These are phyloP conservation scores for Lepisosteus oculatus DNA, from an alignment of 2,113 vertebrate genomes.

Conservation along the genomic window DNA sequence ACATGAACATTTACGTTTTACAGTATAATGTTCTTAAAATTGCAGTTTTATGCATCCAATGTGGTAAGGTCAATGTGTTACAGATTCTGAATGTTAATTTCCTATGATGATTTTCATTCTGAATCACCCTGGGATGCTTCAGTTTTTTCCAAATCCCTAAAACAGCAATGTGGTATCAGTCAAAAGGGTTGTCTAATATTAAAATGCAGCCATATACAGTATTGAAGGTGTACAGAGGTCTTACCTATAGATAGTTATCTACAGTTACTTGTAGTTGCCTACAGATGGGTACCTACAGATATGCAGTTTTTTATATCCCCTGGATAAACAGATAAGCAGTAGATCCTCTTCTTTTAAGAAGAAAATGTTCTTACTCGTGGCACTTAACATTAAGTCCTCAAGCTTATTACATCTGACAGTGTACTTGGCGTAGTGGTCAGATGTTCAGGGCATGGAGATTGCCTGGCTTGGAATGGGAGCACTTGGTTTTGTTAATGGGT, in stretches of 20 bases:
- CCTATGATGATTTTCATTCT: too few relatives aligned
- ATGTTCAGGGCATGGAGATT: background rate
- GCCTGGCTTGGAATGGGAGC: background rate
- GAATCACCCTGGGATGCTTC: too few relatives aligned
- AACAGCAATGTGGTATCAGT: constrained; percentile 17
- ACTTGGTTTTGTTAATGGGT: background rate
- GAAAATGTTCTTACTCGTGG: background rate
- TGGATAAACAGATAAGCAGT: background rate
- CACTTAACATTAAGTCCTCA: constrained; percentile 1
- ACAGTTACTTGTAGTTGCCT: constrained; percentile 43
- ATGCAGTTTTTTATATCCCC: constrained; percentile 20
- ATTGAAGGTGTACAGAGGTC: constrained; percentile 45
- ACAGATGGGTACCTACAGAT: constrained; percentile 35
- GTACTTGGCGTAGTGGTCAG: background rate
- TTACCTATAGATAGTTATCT: constrained; percentile 45
- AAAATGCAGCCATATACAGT: constrained; percentile 56
- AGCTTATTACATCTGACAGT: background rate
- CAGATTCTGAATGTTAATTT: too few relatives aligned
- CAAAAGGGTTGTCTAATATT: constrained; percentile 29
- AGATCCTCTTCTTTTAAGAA: background rate
- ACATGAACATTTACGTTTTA: too few relatives aligned
- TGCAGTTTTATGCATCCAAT: too few relatives aligned
- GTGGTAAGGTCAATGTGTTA: too few relatives aligned
- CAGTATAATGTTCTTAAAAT: too few relatives aligned
- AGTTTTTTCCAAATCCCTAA: background rate